phyloP scores from a whole-genome alignment of 2,113 vertebrate genomes.

The Hypomesus transpacificus region DNA sequence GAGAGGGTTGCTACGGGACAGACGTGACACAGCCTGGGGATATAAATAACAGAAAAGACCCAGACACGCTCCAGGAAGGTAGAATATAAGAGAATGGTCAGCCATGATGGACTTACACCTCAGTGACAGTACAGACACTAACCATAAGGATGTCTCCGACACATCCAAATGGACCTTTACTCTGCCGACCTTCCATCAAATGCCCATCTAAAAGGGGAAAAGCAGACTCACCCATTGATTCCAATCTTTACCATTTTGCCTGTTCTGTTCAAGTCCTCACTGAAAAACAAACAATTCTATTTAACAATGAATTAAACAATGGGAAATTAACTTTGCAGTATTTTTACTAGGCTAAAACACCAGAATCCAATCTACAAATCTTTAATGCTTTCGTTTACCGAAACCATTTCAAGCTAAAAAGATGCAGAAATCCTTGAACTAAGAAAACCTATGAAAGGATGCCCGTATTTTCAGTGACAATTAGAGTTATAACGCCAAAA shows the following conservation, averaged over 20 bases:
- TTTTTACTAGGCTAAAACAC: too few relatives aligned
- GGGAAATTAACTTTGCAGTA: neutral
- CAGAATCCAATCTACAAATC: too few relatives aligned
- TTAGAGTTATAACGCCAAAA: too few relatives aligned
- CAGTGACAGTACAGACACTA: neutral
- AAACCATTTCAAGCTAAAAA: neutral
- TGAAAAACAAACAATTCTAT: neutral
- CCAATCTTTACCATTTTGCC: conserved; percentile 65
- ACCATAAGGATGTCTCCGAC: too few relatives aligned
- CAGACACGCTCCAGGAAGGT: neutral
- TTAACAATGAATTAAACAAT: neutral
- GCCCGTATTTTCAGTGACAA: too few relatives aligned
- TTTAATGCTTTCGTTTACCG: too few relatives aligned
- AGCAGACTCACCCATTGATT: conserved; percentile 59
- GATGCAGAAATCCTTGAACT: neutral
- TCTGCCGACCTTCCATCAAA: neutral
- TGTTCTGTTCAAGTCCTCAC: conserved; percentile 30
- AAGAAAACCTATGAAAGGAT: too few relatives aligned
- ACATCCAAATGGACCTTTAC: neutral
- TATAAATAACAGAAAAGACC: neutral
- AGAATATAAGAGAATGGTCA: too few relatives aligned
- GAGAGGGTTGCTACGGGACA: conserved; percentile 1
- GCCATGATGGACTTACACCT: too few relatives aligned
- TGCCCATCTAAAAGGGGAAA: neutral
- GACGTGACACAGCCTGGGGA: too few relatives aligned